These are phyloP conservation scores for Lethrus apterus DNA, from an alignment of 1,140 invertebrate genomes.

Conservation along the genomic window DNA sequence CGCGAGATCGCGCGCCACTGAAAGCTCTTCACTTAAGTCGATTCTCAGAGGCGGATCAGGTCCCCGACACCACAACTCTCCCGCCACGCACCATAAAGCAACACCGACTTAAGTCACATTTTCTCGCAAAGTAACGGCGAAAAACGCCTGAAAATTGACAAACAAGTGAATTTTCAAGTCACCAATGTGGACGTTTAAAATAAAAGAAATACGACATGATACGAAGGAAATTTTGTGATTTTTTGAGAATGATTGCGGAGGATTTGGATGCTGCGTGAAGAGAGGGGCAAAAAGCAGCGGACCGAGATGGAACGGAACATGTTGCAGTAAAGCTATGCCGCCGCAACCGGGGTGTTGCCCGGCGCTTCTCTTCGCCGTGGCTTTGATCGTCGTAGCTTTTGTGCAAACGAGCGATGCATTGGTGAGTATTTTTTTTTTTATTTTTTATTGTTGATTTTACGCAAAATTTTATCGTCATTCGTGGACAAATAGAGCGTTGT, in stretches of 20 bases:
- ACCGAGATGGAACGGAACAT: slow-evolving; percentile 32
- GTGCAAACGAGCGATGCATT: slow-evolving; percentile 26
- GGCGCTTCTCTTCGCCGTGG: slow-evolving; percentile 32
- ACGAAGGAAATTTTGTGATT: slow-evolving; percentile 3
- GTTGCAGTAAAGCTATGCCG: slow-evolving; percentile 41
- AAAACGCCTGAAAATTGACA: slow-evolving; percentile 11
- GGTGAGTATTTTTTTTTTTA: slow-evolving; percentile 35
- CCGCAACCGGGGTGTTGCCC: slow-evolving; percentile 38
- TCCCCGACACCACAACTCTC: slow-evolving; percentile 26
- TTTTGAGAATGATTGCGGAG: slow-evolving; percentile 5
- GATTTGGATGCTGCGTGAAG: slow-evolving; percentile 8
- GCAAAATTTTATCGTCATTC: background rate
- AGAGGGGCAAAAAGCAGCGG: slow-evolving; percentile 29
- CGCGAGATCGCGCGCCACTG: slow-evolving; percentile 38
- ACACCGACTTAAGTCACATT: slow-evolving; percentile 16
- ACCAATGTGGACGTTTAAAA: background rate
- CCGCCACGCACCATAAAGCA: slow-evolving; percentile 26
- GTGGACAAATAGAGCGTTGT: too few relatives aligned
- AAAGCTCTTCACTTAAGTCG: slow-evolving; percentile 30
- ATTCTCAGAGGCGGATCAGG: slow-evolving; percentile 29
- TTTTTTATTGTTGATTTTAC: too few relatives aligned
- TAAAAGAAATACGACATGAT: slow-evolving; percentile 1
- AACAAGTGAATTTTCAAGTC: background rate
- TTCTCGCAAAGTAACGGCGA: slow-evolving; percentile 15
- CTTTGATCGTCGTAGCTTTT: slow-evolving; percentile 31